Evolutionary conservation across 1,140 invertebrate species (phyloP).

Genomic region (Ceratosolen solmsi): DNA sequence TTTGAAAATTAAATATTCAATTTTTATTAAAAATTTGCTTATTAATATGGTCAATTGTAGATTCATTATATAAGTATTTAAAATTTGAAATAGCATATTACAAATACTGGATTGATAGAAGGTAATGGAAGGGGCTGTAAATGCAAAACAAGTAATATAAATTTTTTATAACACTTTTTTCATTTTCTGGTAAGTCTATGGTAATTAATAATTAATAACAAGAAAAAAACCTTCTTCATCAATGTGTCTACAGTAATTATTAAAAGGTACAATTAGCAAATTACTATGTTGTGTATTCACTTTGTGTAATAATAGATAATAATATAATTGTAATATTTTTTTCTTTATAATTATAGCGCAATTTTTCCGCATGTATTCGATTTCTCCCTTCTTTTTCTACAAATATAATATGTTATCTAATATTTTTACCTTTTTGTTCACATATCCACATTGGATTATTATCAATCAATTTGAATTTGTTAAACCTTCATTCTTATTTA

Average conservation of each 20-base stretch:
- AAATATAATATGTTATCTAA: conserved; percentile 73
- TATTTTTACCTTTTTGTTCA: conserved; percentile 66
- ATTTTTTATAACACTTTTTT: conserved; percentile 72
- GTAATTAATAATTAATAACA: conserved; percentile 73
- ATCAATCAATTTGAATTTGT: conserved; percentile 63
- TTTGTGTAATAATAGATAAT: conserved; percentile 74
- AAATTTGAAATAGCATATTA: not conserved
- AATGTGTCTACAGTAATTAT: conserved; percentile 74
- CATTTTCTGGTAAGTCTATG: conserved; percentile 72
- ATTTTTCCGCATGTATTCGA: conserved; percentile 67
- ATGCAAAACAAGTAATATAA: conserved; percentile 66
- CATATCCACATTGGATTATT: conserved; percentile 69
- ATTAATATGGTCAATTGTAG: not conserved
- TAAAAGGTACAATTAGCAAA: conserved; percentile 75
- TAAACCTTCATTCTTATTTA: conserved; percentile 67
- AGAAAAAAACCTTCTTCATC: conserved; percentile 72
- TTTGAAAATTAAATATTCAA: not conserved
- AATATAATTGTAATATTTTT: conserved; percentile 72
- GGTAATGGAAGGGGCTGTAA: conserved; percentile 20
- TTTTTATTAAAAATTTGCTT: too few relatives aligned
- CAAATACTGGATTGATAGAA: conserved; percentile 22
- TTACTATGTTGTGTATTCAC: conserved; percentile 74
- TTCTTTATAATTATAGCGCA: conserved; percentile 70
- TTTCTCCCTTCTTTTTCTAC: conserved; percentile 65
- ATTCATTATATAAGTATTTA: conserved; percentile 17